phyloP scores from a whole-genome alignment of 2,888 invertebrate species.

The Atethmia centrago region DNA sequence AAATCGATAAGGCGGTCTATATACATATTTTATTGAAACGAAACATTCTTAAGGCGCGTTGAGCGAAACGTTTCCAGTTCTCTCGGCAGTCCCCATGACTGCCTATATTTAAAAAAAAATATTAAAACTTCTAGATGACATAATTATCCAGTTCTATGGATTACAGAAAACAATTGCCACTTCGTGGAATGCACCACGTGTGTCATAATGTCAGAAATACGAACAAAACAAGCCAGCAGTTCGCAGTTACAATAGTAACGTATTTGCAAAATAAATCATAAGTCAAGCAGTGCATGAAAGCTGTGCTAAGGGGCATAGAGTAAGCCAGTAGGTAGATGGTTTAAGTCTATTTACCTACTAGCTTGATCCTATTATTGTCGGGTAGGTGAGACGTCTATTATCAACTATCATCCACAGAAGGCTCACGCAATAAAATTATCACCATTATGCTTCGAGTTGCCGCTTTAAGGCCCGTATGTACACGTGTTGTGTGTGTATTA shows the following conservation, averaged over 20 bases:
- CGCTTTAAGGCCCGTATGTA: too few species aligned
- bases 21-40: too few species aligned
- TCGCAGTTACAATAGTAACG: conserved; percentile 67
- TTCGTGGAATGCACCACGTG: conserved; percentile 25
- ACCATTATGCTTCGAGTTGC: too few species aligned
- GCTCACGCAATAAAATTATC: too few species aligned
- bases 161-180: neutral
- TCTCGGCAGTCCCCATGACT: too few species aligned
- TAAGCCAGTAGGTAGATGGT: conserved; percentile 43
- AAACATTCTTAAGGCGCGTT: too few species aligned
- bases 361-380: neutral
- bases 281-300: conserved; percentile 81
- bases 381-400: neutral
- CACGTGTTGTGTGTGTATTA: too few species aligned
- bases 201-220: conserved; percentile 61
- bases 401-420: neutral
- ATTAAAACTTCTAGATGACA: neutral
- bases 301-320: conserved; percentile 71
- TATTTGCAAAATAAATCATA: conserved; percentile 82
- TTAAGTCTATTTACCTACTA: neutral
- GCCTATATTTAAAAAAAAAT: too few species aligned
- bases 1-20: too few species aligned
- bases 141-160: neutral
- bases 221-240: conserved; percentile 66
- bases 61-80: too few species aligned